Evolutionary conservation across 2,888 invertebrate genomes (phyloP).

Genomic region (Listrodromus nycthemerus): DNA sequence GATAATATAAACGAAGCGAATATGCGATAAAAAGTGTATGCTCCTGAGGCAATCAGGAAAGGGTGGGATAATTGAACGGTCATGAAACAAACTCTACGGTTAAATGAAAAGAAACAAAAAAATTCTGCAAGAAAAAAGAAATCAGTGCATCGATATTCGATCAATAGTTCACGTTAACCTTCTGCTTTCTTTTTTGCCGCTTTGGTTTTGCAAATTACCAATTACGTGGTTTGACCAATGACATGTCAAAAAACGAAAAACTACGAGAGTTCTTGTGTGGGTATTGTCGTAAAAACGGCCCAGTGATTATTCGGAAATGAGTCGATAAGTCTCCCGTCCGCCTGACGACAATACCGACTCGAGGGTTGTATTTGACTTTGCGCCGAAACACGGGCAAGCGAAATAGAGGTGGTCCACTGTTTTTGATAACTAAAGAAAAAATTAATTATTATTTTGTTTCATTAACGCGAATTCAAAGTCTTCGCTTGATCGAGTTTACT

Average conservation of each 20-base stretch:
- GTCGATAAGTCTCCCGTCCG: constrained; percentile 12
- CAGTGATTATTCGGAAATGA: constrained; percentile 19
- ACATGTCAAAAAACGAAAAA: constrained; percentile 6
- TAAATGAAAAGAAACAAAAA: constrained; percentile 14
- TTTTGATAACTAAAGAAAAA: constrained; percentile 61
- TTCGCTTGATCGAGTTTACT: constrained; percentile 35
- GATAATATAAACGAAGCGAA: constrained; percentile 17
- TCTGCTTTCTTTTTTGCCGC: constrained; percentile 77
- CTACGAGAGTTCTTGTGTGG: constrained; percentile 7
- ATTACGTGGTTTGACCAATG: constrained; percentile 49
- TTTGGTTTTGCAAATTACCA: constrained; percentile 71
- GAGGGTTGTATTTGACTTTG: constrained; percentile 14
- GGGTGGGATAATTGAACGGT: constrained; percentile 5
- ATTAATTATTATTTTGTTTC: constrained; percentile 16
- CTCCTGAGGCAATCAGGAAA: constrained; percentile 22
- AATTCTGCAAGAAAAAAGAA: neutral
- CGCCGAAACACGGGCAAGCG: constrained; percentile 31
- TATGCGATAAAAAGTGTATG: constrained; percentile 23
- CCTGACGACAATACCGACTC: constrained; percentile 50
- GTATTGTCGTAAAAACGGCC: constrained; percentile 22
- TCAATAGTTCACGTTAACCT: constrained; percentile 68
- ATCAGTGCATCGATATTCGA: constrained; percentile 31
- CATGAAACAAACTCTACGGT: constrained; percentile 27
- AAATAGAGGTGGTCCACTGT: constrained; percentile 78
- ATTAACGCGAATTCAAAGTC: constrained; percentile 37